Conservation (phyloP, 2,113 vertebrate species). For the Lampris megalopsis region DNA sequence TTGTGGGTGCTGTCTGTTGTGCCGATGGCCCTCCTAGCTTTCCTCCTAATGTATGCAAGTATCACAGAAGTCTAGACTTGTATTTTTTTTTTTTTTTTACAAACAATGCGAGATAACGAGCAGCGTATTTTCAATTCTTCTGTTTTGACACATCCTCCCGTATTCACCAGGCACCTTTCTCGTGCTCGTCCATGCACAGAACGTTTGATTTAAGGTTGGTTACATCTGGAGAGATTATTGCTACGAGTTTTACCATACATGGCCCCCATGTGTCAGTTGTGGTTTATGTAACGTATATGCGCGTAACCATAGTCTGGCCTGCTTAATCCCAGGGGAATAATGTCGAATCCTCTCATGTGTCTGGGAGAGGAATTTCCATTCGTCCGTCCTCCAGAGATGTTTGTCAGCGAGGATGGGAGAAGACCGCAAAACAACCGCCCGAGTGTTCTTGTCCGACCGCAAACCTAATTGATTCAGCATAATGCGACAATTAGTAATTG, state of each 20-base stretch:
- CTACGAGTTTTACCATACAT: conserved; percentile 47
- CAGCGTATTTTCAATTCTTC: conserved; percentile 63
- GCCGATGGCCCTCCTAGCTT: conserved; percentile 79
- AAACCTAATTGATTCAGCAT: conserved; percentile 39
- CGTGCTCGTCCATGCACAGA: conserved; percentile 57
- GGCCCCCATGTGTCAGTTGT: conserved; percentile 66
- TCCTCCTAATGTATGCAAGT: conserved; percentile 79
- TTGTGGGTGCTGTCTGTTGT: conserved; percentile 81
- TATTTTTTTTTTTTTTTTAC: conserved; percentile 44
- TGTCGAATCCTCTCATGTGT: conserved; percentile 46
- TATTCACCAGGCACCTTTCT: conserved; percentile 62
- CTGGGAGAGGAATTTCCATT: conserved; percentile 39
- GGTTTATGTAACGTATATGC: conserved; percentile 64
- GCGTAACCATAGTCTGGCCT: conserved; percentile 51
- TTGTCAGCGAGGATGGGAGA: background rate
- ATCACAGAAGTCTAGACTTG: conserved; percentile 82
- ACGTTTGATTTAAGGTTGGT: conserved; percentile 63
- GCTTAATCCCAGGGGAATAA: conserved; percentile 51
- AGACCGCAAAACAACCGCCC: conserved; percentile 14
- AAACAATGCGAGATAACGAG: conserved; percentile 76
- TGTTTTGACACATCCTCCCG: conserved; percentile 68
- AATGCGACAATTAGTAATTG: conserved; percentile 12
- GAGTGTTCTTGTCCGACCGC: conserved; percentile 21
- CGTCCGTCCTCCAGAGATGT: conserved; percentile 1
- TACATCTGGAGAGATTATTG: conserved; percentile 70